Conservation (phyloP, 2,888 invertebrate species). For the Palloptera scutellata region DNA sequence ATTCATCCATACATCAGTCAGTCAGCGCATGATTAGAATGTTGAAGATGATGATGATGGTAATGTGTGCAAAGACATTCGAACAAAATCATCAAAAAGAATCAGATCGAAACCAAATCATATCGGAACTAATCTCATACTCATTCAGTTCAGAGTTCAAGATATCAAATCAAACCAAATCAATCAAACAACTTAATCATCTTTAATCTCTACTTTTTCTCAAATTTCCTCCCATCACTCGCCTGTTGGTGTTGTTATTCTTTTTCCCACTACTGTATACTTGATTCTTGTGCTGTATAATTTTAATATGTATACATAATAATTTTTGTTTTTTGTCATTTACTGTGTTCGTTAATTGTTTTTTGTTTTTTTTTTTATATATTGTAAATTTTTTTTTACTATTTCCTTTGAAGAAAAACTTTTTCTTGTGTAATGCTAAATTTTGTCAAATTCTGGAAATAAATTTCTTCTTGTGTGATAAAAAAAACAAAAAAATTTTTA, state of each 20-base stretch:
- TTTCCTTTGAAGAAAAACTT: constrained; percentile 31
- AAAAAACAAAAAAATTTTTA: constrained; percentile 17
- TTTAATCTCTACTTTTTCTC: background rate
- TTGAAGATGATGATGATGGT: too few species aligned
- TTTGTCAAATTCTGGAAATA: constrained; percentile 42
- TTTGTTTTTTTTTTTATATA: constrained; percentile 22
- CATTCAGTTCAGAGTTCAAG: background rate
- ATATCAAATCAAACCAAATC: background rate
- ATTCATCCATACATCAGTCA: too few species aligned
- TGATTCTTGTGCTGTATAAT: constrained; percentile 21
- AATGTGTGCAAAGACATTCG: background rate
- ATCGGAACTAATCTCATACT: background rate
- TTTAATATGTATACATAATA: constrained; percentile 16
- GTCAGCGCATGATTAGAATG: too few species aligned
- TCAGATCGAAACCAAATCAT: background rate
- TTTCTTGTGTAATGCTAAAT: constrained; percentile 37
- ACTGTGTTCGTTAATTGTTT: constrained; percentile 37
- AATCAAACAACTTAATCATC: background rate
- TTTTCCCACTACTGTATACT: background rate
- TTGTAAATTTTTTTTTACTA: constrained; percentile 34
- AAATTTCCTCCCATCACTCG: constrained; percentile 9
- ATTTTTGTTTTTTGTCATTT: constrained; percentile 38
- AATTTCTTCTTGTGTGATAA: constrained; percentile 35
- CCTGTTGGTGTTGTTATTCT: constrained; percentile 8
- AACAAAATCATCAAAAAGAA: background rate